Base-by-base conservation (phyloP, 2,113 vertebrate species). In the Corythornis cristatus region DNA sequence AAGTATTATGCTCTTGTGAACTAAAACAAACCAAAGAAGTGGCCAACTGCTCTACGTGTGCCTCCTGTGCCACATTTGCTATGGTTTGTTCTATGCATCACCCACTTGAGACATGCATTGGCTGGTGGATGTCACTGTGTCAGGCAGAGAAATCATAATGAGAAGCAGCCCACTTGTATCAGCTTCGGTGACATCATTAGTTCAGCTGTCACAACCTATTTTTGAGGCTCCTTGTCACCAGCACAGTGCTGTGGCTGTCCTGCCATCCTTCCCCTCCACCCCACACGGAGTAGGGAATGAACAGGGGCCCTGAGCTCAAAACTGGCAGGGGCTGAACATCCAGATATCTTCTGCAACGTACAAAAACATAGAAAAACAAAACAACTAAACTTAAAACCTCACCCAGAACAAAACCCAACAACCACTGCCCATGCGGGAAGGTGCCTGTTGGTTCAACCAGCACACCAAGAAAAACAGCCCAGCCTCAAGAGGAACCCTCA, bases 401-500 rank as follows among this genome's bases (percentile, higher is more conserved):
- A 25, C 6, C 5, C 17, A 48, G 64, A 42, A 51, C 8, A 37
- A 74, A 8, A 3, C 13, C 43, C 28, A 11, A 4, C 3, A 23
- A 0, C 2, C 16, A 6, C 1, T 76, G 82, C 15, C 45, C 42
- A n/a, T 4, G 64, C 8, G 31, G 82, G 43, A 65, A 35, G 31
- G 3, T 6, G 29, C 29, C 13, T 67, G 67, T 25, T 35, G 42
- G 50, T 43, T 78, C 79, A 40, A 26, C 26, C 81, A 33, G 31
- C 6, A 3, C 0, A 4, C 5, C 35, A 43, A 58, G 42, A 15
- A 35, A 20, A 58, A 8, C 0, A 50, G 51, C 17, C 4, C 0
- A 2, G 50, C 45, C 60, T 50, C 31, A 10, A 22, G n/a, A n/a
- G 15, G 43, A 76, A 22, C 42, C 21, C 48, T 11, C 1, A 1